phyloP scores from a whole-genome alignment of 2,113 vertebrate species.

The Oenanthe melanoleuca region DNA sequence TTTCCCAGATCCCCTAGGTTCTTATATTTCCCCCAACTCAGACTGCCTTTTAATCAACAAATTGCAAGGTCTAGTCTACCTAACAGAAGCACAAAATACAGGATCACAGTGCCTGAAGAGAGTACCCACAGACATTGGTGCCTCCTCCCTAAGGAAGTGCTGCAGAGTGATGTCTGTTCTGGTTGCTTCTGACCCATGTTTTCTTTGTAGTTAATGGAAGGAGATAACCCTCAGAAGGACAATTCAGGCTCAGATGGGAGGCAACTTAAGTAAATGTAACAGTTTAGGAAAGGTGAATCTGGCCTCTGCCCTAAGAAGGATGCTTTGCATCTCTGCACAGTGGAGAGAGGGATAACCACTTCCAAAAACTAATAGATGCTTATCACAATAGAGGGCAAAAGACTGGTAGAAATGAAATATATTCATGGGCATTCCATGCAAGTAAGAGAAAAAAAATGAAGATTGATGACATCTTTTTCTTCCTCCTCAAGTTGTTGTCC shows the following conservation, averaged over 20 bases:
- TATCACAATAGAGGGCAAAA: background rate
- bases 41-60: background rate
- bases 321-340: background rate
- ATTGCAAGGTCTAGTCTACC: background rate
- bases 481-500: background rate
- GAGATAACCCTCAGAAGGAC: background rate
- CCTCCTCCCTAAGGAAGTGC: background rate
- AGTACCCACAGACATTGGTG: background rate
- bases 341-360: background rate
- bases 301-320: background rate
- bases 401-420: background rate
- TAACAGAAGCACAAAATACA: background rate
- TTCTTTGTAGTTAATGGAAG: background rate
- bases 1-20: background rate
- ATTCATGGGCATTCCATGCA: background rate
- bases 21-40: background rate
- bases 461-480: background rate
- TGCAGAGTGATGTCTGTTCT: background rate
- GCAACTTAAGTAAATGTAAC: background rate
- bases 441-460: background rate
- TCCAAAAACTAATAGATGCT: background rate
- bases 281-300: background rate
- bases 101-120: background rate
- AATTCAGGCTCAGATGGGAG: background rate
- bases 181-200: background rate